Evolutionary conservation across 2,797 vertebrate genomes (phyloP).

Genomic region (Cyclopterus lumpus): DNA sequence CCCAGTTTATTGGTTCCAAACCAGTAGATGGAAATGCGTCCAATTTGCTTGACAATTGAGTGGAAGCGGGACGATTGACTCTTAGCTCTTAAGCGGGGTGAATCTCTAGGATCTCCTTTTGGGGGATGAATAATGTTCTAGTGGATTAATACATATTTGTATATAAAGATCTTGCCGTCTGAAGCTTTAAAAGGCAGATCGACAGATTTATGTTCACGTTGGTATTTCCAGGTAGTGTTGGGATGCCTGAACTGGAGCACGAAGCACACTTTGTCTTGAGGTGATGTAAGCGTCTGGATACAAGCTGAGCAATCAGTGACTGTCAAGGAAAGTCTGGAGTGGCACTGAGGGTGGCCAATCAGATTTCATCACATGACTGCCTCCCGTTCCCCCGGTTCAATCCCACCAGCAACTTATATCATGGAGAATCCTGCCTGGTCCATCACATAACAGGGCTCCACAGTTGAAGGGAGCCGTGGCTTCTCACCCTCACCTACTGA

Average conservation of each 20-base stretch:
- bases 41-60: background rate
- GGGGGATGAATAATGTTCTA: background rate
- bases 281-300: background rate
- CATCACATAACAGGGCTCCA: constrained; percentile 21
- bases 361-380: constrained; percentile 8
- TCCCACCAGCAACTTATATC: constrained; percentile 6
- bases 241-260: background rate
- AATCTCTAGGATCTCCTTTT: background rate
- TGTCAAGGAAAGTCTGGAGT: constrained; percentile 12
- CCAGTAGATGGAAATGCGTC: too few species aligned
- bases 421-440: constrained; percentile 7
- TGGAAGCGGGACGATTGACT: too few species aligned
- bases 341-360: constrained; percentile 3
- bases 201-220: background rate
- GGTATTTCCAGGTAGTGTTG: background rate
- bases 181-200: background rate
- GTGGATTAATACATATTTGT: background rate
- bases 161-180: background rate
- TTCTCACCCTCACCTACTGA: constrained; percentile 55
- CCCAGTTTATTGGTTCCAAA: too few species aligned
- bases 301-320: constrained; percentile 24
- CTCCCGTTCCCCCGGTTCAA: constrained; percentile 2
- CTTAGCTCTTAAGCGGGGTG: too few species aligned
- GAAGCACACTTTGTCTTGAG: background rate
- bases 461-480: constrained; percentile 47